Base-by-base conservation (phyloP, 2,888 invertebrate species). In the Hyalella azteca region DNA sequence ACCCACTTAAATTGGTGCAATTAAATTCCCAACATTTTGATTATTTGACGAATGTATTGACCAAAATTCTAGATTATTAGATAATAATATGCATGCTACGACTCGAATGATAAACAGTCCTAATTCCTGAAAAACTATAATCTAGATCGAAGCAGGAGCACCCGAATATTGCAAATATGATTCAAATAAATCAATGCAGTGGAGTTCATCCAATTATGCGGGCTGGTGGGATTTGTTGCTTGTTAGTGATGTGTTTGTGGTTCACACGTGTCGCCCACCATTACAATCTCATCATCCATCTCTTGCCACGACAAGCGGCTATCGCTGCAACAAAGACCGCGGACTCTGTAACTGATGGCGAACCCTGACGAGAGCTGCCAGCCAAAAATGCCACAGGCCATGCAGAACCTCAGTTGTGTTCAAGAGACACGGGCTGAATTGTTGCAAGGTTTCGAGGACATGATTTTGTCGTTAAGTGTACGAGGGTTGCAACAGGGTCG, bases 201-300 rank as follows among this genome's bases (percentile, higher is more conserved):
- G 54, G 29, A 26, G 49, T 49, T 49, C 1, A 29, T 26, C 11
- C 22, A 54, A 54, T 54, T 66, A 66, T 66, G 36, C 32, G 66
- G 32, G 36, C 66, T 32, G 7, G 29, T 66, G 66, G 36, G 36
- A 66, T 66, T 66, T 66, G 66, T 66, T 66, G 66, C 66, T 66
- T 66, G 66, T 66, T 66, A 66, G 39, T 19, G 66, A 22, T 15
- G 29, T 19, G n/a, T 32, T 32, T 66, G 66, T 66, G n/a, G 29
- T 36, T 32, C 32, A 66, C 66, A 66, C 66, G 66, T 66, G 66
- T 36, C 66, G 15, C 36, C 29, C 66, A 29, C 66, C 66, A 66
- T 66, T 29, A 66, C 66, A 32, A 66, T 66, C 66, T 22, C 54
- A n/a, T 45, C 45, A 36, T 66, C 66, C 66, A 66, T 66, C 66